Evolutionary conservation across 1,140 invertebrate genomes (phyloP).

Genomic region (Mizuhopecten yessoensis): DNA sequence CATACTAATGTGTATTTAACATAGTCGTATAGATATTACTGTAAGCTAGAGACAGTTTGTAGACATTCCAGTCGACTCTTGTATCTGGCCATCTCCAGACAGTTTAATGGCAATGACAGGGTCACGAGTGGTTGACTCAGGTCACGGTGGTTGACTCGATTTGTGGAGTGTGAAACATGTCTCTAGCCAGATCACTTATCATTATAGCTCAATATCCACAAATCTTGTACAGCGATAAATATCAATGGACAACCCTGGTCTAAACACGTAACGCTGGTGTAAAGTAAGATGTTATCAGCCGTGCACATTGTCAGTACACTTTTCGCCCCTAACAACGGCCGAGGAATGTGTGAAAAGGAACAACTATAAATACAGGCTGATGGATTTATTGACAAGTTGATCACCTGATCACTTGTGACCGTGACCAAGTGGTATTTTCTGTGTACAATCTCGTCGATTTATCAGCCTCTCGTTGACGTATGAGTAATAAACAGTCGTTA

Average conservation of each 20-base stretch:
- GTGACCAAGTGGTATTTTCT: conserved; percentile 22
- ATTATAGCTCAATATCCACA: not conserved
- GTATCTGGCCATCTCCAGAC: conserved; percentile 6
- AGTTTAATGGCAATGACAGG: not conserved
- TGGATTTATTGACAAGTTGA: conserved; percentile 5
- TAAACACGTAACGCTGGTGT: not conserved
- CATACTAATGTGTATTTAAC: not conserved
- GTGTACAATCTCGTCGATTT: not conserved
- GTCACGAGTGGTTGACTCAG: not conserved
- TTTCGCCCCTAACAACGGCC: not conserved
- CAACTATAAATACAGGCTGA: not conserved
- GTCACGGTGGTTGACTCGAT: no score
- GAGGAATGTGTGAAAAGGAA: conserved; percentile 24
- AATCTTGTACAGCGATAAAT: not conserved
- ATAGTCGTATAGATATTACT: not conserved
- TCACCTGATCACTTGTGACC: not conserved
- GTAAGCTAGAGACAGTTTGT: not conserved
- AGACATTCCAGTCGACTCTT: not conserved
- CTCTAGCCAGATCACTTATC: conserved; percentile 7
- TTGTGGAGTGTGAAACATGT: conserved; percentile 5
- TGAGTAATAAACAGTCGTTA: not conserved
- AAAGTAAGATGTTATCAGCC: not conserved
- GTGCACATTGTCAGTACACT: not conserved
- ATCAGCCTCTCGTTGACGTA: conserved; percentile 6
- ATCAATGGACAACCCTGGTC: not conserved